Base-by-base conservation (phyloP, 2,113 vertebrate genomes). In the Diphyllodes magnificus region DNA sequence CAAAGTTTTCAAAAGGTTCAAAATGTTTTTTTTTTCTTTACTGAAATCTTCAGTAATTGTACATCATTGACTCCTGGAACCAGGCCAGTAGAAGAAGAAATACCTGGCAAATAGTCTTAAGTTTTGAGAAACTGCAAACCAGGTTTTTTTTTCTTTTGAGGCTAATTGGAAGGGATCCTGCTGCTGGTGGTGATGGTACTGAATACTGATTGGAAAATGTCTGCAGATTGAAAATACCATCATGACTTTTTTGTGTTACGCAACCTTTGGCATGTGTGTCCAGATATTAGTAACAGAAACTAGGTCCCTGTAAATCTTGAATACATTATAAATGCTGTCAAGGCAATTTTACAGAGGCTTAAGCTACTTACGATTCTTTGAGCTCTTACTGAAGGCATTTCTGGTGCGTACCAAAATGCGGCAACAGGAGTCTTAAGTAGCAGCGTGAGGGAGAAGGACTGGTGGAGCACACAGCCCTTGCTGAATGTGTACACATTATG, bases 161-260 rank as follows among this genome's bases (percentile, higher is more conserved):
- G 18, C 35, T 65, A 6, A 50, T 30, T 76, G 37, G 77, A 44
- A 56, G 60, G 72, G 49, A 65, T 82, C n/a, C 63, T 68, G 39
- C 21, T 9, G 11, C 2, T 57, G 47, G 3, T 84, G 28, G 8
- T 78, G 61, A 21, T 13, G 0, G 3, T 49, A 8, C 57, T 77
- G 94, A 95, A 90, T 82, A 61, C 44, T 65, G 71, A 90, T 54
- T 42, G 56, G 64, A 50, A 87, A 87, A 72, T 1, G 8, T 54
- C 73, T 82, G 60, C 86, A 77, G 49, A 72, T 84, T 10, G 4
- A 49, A 84, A 94, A 86, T 54, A 22, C 31, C 27, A 16, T 35
- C 9, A 0, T 53, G 42, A 33, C 14, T 37, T 30, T 71, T 51
- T 37, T 76, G 19, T 53, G 39, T 82, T 71, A 37, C 0, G 6